Percentiles rank a stretch among this genome's conserved stretches.
Evolutionary conservation across 1,140 invertebrate genomes (phyloP).

Genomic region (Conus betulinus): DNA sequence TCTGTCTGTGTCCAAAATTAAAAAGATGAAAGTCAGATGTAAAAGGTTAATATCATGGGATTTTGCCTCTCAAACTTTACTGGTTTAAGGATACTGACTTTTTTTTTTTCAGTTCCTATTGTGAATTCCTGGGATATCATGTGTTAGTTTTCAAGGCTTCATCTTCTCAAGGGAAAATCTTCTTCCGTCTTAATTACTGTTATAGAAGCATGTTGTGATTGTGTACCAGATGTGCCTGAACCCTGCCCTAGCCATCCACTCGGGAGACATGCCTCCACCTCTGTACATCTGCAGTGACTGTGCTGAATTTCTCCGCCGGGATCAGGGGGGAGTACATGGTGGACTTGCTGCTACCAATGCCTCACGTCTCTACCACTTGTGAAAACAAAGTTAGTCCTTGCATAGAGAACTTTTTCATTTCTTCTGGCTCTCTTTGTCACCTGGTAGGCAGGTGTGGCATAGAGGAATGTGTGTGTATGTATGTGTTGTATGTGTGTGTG

Average conservation of each 20-base stretch:
- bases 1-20: too few relatives aligned
- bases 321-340: constrained; percentile 88
- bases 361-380: constrained; percentile 94
- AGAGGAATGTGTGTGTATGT: too few relatives aligned
- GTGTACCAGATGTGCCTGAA: constrained; percentile 62
- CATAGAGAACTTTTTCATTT: neutral
- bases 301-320: constrained; percentile 88
- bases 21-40: too few relatives aligned
- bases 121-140: too few relatives aligned
- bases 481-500: too few relatives aligned
- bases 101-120: too few relatives aligned
- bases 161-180: too few relatives aligned
- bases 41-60: too few relatives aligned
- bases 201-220: neutral
- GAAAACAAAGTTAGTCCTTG: constrained; percentile 90
- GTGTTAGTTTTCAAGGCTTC: too few relatives aligned
- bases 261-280: constrained; percentile 91
- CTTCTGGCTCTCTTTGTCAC: neutral
- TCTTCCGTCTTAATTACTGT: neutral
- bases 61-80: too few relatives aligned
- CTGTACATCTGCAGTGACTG: constrained; percentile 98
- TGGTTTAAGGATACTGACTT: too few relatives aligned
- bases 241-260: constrained; percentile 79
- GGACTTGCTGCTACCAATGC: constrained; percentile 95
- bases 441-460: too few relatives aligned